These are phyloP conservation scores for Philaenus spumarius DNA, from an alignment of 1,140 invertebrate species.

Conservation along the genomic window DNA sequence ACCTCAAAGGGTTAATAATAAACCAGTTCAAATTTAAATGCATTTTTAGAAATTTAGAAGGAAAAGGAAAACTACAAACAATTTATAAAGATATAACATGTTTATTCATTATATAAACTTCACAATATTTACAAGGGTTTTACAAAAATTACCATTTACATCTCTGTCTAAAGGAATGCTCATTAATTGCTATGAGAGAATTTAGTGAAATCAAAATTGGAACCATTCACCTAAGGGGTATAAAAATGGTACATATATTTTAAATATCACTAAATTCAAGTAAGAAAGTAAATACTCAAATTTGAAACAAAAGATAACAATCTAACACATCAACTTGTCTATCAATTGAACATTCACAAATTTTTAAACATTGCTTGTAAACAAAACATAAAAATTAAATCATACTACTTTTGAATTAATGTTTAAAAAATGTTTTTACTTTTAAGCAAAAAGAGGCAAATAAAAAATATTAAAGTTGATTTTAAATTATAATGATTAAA, in stretches of 20 bases:
- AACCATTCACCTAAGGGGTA: neutral
- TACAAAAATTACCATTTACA: constrained; percentile 11
- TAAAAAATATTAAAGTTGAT: no score
- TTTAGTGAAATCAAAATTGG: neutral
- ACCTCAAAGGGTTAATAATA: no score
- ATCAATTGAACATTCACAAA: no score
- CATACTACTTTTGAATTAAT: no score
- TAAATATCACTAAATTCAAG: neutral
- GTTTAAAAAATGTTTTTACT: no score
- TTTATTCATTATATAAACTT: constrained; percentile 13
- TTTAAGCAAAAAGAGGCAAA: no score
- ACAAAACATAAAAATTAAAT: no score
- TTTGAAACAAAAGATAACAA: neutral
- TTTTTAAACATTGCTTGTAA: no score
- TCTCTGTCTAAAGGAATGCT: neutral
- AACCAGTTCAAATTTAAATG: no score
- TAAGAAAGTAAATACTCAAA: neutral
- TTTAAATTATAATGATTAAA: no score
- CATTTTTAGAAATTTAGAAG: no score
- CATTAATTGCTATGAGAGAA: neutral
- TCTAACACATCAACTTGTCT: neutral
- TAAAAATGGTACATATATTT: neutral
- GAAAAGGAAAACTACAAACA: neutral
- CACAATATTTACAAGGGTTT: constrained; percentile 5
- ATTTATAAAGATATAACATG: constrained; percentile 17